These are phyloP conservation scores for Tamias sibiricus DNA, from an alignment of 2,113 vertebrate species.

Conservation along the genomic window DNA sequence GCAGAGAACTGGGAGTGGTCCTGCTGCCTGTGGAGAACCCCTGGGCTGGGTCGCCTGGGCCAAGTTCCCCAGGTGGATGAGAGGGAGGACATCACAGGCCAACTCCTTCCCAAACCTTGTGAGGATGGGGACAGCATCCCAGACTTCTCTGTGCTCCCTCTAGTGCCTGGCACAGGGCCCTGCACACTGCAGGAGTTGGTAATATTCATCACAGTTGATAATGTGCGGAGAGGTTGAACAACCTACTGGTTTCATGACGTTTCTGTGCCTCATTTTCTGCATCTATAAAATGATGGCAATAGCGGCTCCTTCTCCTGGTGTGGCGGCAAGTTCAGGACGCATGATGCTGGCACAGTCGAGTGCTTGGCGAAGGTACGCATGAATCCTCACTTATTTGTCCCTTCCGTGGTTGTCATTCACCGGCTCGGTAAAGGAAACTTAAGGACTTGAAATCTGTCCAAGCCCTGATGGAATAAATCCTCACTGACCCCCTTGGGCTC, in stretches of 20 bases:
- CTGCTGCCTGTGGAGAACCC: neutral
- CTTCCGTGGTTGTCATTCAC: neutral
- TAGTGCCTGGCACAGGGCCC: neutral
- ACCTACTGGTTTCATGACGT: neutral
- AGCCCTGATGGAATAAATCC: neutral
- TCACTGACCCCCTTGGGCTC: neutral
- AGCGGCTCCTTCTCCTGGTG: neutral
- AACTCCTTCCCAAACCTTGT: neutral
- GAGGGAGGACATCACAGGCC: neutral
- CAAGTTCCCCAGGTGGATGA: neutral
- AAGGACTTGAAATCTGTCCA: neutral
- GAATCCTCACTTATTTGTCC: neutral
- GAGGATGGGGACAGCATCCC: rapidly evolving
- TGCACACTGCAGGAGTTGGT: neutral
- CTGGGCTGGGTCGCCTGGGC: neutral
- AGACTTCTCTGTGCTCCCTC: neutral
- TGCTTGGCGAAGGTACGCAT: neutral
- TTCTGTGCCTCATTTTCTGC: neutral
- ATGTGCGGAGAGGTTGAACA: too few relatives aligned
- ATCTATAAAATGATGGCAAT: neutral
- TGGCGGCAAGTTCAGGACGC: neutral
- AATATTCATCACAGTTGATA: rapidly evolving
- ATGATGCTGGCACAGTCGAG: neutral
- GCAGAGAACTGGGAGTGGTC: neutral
- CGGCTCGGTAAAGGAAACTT: neutral